phyloP scores from a whole-genome alignment of 2,797 vertebrate species.

The Cebuella pygmaea region DNA sequence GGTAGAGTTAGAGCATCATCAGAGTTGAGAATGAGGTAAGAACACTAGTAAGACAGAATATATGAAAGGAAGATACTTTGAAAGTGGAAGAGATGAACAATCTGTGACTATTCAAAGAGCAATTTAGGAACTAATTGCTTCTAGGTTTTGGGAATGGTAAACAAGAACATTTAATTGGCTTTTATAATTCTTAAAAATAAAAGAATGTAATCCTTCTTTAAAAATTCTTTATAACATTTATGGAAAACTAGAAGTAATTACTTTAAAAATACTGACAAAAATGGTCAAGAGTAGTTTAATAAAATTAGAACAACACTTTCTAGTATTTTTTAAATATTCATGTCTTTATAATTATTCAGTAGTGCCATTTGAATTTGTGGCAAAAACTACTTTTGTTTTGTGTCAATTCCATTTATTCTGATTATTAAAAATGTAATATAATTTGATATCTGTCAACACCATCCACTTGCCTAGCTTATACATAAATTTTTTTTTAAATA shows the following conservation, averaged over 20 bases:
- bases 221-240: not conserved
- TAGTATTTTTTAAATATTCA: not conserved
- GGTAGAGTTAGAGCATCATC: not conserved
- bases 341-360: not conserved
- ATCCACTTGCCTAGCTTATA: not conserved
- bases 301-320: not conserved
- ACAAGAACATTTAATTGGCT: not conserved
- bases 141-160: not conserved
- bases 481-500: fast-evolving
- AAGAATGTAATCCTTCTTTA: not conserved
- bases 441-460: not conserved
- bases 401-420: not conserved
- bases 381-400: not conserved
- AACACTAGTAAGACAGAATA: not conserved
- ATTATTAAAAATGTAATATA: not conserved
- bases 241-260: not conserved
- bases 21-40: not conserved
- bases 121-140: not conserved
- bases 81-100: not conserved
- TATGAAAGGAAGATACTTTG: not conserved
- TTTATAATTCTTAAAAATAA: not conserved
- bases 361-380: not conserved
- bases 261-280: not conserved
- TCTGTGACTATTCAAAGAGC: not conserved
- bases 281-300: not conserved